Evolutionary conservation across 2,113 vertebrate genomes (phyloP).

Genomic region (Willisornis vidua): DNA sequence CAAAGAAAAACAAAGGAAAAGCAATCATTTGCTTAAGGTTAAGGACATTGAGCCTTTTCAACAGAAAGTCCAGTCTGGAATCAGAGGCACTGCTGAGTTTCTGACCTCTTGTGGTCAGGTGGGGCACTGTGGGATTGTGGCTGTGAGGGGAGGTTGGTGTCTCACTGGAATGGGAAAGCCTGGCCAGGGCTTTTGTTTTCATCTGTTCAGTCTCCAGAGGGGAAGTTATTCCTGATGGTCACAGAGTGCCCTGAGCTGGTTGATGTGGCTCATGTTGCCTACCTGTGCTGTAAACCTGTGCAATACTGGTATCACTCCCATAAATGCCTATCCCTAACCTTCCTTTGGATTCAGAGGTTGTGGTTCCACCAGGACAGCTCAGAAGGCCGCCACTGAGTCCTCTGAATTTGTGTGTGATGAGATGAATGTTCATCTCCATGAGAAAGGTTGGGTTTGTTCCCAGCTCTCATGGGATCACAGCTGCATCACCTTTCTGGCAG

Average conservation of each 20-base stretch:
- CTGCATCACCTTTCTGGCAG: not conserved
- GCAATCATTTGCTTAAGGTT: not conserved
- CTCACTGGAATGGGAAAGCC: not conserved
- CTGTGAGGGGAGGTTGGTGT: not conserved
- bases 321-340: not conserved
- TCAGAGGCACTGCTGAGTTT: not conserved
- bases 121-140: not conserved
- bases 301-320: not conserved
- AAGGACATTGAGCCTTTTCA: not conserved
- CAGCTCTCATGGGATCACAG: not conserved
- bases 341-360: not conserved
- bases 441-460: not conserved
- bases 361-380: not conserved
- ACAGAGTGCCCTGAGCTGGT: not conserved
- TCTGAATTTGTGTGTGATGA: not conserved
- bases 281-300: not conserved
- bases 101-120: not conserved
- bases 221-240: not conserved
- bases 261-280: not conserved
- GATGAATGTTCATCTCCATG: not conserved
- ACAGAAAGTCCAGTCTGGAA: not conserved
- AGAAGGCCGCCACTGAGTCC: too few species aligned
- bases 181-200: not conserved
- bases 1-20: not conserved
- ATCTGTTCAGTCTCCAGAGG: not conserved